Base-by-base conservation (phyloP, 1,140 invertebrate genomes). In the Drosophila ficusphila region DNA sequence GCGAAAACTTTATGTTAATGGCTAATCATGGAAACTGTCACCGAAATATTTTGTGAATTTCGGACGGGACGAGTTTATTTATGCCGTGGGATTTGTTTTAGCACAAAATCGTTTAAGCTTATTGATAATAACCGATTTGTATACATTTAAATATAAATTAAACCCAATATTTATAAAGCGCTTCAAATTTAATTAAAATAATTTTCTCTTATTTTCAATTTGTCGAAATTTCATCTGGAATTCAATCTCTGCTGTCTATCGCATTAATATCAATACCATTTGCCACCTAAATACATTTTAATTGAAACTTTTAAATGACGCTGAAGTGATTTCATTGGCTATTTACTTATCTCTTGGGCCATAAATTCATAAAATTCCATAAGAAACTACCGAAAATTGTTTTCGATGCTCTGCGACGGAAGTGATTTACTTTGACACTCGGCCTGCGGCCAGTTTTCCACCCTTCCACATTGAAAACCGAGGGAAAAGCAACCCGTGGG, bases 381-480 rank as follows among this genome's bases (percentile, higher is more conserved):
- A 51, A 27, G 27, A 27, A 64, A 31, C 33, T 6, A 12, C 60
- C 62, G 36, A 67, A 67, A 67, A 67, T 57, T 54, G 60, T 62
- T 41, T 81, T 72, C 77, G 65, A 62, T 70, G 46, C 48, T 76
- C 25, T 38, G 46, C n/a, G 42, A 41, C 34, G 38, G 57, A 67
- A 79, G 67, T 67, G 52, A 85, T 85, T 72, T 74, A 79, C 64
- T 72, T 48, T 72, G 77, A 69, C 73, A 76, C 41, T 39, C 42
- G 6, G 46, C 53, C 65, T 18, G 27, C 23, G 64, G 58, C 51
- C 42, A 11, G 34, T 21, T 27, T 27, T 38, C 8, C n/a, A 23
- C 4, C 23, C 27, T 7, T 2, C 19, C 9, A 2, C 3, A 25
- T 9, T 16, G 39, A 23, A 57, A 53, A 14, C 18, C 12, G 9